Conservation (phyloP, 1,140 invertebrate species). For the Periplaneta americana region DNA sequence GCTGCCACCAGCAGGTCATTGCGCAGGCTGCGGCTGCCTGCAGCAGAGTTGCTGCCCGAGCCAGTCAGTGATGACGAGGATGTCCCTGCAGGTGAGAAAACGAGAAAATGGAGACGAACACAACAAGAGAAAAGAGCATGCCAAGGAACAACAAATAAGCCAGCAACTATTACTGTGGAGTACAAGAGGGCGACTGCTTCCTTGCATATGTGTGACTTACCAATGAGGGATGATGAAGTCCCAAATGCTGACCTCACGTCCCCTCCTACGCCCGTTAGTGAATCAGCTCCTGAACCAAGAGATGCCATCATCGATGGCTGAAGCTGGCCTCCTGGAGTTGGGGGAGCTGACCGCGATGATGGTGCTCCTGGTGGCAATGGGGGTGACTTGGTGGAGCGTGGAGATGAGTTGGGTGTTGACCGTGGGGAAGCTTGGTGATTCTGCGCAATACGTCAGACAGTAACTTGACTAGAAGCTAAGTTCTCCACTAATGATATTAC, state of each 20-base stretch:
- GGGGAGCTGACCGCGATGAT: slow-evolving; percentile 58
- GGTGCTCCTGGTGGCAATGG: slow-evolving; percentile 54
- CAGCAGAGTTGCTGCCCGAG: slow-evolving; percentile 4
- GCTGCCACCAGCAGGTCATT: slow-evolving; percentile 87
- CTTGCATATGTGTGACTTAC: too few species aligned
- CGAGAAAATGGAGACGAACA: too few species aligned
- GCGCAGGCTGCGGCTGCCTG: slow-evolving; percentile 56
- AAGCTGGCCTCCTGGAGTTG: slow-evolving; percentile 55
- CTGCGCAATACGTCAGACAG: too few species aligned
- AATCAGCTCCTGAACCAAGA: slow-evolving; percentile 40
- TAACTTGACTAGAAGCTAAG: too few species aligned
- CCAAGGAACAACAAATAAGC: too few species aligned
- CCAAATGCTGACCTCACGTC: slow-evolving; percentile 46
- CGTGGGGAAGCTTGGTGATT: slow-evolving; percentile 83
- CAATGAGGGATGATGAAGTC: slow-evolving; percentile 16
- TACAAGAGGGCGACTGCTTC: too few species aligned
- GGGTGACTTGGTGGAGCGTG: slow-evolving; percentile 82
- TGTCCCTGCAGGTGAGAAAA: neutral
- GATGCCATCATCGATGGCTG: slow-evolving; percentile 41
- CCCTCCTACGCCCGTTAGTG: slow-evolving; percentile 44
- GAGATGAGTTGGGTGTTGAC: slow-evolving; percentile 87
- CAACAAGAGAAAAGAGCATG: too few species aligned
- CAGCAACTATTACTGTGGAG: too few species aligned
- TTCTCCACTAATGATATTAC: too few species aligned
- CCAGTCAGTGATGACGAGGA: slow-evolving; percentile 5